phyloP scores from a whole-genome alignment of 1,140 invertebrate species.

The Brachionus koreanus region DNA sequence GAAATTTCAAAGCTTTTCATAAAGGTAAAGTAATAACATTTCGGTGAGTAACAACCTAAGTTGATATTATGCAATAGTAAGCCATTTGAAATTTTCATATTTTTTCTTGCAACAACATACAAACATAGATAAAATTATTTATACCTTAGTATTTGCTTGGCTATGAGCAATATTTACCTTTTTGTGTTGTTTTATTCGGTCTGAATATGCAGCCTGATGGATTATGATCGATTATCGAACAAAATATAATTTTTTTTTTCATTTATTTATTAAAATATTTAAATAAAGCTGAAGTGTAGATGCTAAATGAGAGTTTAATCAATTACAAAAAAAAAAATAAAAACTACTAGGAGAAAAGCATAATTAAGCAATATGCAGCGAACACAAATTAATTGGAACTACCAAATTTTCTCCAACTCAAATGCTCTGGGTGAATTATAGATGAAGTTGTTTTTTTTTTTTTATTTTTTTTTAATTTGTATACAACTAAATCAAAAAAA shows the following conservation, averaged over 20 bases:
- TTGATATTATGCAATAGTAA: conserved; percentile 4
- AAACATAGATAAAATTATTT: conserved; percentile 5
- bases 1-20: background rate
- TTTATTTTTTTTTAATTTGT: background rate
- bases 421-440: background rate
- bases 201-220: background rate
- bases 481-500: background rate
- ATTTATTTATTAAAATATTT: background rate
- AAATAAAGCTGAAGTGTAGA: background rate
- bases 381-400: background rate
- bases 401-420: background rate
- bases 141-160: background rate
- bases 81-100: background rate
- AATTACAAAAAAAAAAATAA: background rate
- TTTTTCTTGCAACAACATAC: background rate
- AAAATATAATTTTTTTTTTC: background rate
- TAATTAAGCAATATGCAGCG: background rate
- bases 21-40: conserved; percentile 4
- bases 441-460: background rate
- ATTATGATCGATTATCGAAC: background rate
- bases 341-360: background rate
- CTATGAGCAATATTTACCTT: conserved; percentile 1
- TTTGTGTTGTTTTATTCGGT: background rate
- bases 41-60: background rate
- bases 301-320: conserved; percentile 2